Percentiles rank a stretch among this genome's conserved stretches.
Evolutionary conservation across 2,888 invertebrate species (phyloP).

Genomic region (Ochropleura plecta): DNA sequence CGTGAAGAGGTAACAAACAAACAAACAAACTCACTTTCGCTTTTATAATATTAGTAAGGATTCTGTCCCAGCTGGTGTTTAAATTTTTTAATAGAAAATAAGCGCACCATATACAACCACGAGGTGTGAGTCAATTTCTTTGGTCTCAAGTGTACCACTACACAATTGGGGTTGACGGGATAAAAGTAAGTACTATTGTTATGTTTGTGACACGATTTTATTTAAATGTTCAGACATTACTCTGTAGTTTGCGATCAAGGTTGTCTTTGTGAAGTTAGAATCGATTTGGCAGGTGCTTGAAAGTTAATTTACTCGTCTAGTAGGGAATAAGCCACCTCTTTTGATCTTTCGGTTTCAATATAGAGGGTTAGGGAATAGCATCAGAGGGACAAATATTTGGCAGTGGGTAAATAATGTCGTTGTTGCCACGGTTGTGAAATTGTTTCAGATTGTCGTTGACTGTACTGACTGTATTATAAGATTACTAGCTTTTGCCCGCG

Average conservation of each 20-base stretch:
- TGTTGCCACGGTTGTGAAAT: too few relatives aligned
- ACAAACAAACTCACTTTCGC: too few relatives aligned
- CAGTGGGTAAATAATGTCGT: too few relatives aligned
- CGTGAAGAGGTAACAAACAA: too few relatives aligned
- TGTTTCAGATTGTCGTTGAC: too few relatives aligned
- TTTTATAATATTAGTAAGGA: too few relatives aligned
- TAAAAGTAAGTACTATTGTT: slow-evolving; percentile 56
- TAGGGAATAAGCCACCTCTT: not conserved
- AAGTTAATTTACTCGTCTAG: not conserved
- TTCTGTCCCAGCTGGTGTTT: slow-evolving; percentile 26
- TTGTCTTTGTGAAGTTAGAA: not conserved
- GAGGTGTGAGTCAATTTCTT: slow-evolving; percentile 37
- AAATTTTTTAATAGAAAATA: slow-evolving; percentile 24
- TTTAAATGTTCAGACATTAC: slow-evolving; percentile 44
- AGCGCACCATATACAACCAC: slow-evolving; percentile 31
- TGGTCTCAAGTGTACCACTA: slow-evolving; percentile 50
- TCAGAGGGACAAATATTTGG: too few relatives aligned
- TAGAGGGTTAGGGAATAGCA: not conserved
- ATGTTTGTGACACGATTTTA: slow-evolving; percentile 39
- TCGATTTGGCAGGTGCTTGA: not conserved
- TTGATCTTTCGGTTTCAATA: not conserved
- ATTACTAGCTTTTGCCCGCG: too few relatives aligned
- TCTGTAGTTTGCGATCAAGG: slow-evolving; percentile 19
- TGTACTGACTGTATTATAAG: too few relatives aligned
- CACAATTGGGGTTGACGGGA: slow-evolving; percentile 55